Percentiles rank a stretch among this genome's conserved stretches.
Conservation (phyloP, 2,888 invertebrate genomes). For the Microdon myrmicae region DNA sequence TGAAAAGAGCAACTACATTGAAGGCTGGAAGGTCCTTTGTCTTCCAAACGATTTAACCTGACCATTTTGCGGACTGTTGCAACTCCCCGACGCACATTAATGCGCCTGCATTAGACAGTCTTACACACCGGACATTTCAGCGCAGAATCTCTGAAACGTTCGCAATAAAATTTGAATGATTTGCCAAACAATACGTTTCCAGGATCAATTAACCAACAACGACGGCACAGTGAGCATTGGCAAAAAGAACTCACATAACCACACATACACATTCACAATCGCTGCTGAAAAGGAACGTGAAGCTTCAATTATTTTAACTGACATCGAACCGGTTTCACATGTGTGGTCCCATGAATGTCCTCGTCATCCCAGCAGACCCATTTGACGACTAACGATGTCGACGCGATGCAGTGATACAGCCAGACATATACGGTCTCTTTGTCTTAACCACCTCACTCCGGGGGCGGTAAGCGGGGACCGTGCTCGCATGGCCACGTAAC, state of each 20-base stretch:
- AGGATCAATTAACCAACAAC: no score
- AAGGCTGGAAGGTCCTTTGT: slow-evolving; percentile 6
- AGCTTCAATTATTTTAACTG: slow-evolving; percentile 39
- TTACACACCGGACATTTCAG: no score
- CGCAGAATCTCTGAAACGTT: slow-evolving; percentile 20
- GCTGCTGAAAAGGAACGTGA: slow-evolving; percentile 1
- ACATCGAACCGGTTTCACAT: slow-evolving; percentile 12
- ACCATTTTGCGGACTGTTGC: slow-evolving; percentile 8
- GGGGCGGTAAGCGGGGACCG: slow-evolving; percentile 24
- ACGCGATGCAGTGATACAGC: no score
- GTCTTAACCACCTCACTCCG: slow-evolving; percentile 16
- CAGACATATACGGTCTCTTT: no score
- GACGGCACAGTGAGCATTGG: no score
- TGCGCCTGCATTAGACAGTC: background rate
- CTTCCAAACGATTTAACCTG: slow-evolving; percentile 8
- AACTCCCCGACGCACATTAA: slow-evolving; percentile 6
- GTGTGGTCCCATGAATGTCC: slow-evolving; percentile 8
- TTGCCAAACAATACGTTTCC: slow-evolving; percentile 35
- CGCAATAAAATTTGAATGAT: slow-evolving; percentile 33
- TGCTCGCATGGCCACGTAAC: slow-evolving; percentile 12
- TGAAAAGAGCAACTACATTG: no score
- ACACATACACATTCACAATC: no score
- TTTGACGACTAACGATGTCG: slow-evolving; percentile 16
- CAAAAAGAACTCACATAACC: no score
- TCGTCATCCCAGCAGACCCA: slow-evolving; percentile 6